Conservation (phyloP, 2,113 vertebrate genomes). For the Rhinoptilus africanus region DNA sequence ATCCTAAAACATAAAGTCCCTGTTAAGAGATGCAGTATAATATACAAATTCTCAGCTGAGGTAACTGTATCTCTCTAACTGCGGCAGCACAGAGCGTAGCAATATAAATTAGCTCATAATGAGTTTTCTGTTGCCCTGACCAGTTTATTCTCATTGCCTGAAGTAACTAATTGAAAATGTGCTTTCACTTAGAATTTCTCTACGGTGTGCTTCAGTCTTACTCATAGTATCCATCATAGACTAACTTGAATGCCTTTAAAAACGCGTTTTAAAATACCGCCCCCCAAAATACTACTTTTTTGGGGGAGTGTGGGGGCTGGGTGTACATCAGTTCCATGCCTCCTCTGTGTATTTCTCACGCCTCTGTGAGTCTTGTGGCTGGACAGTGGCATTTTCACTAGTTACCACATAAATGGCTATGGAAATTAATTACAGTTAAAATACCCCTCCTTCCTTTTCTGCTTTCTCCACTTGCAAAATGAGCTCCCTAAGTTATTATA, state of each 20-base stretch:
- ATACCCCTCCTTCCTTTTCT: not conserved
- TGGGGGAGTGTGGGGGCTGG: too few species aligned
- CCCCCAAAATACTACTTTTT: not conserved
- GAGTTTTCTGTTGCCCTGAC: not conserved
- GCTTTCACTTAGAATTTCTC: not conserved
- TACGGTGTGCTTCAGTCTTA: not conserved
- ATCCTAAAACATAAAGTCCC: not conserved
- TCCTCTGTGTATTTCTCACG: not conserved
- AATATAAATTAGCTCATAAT: conserved; percentile 28
- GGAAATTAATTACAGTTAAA: not conserved
- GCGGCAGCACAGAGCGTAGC: not conserved
- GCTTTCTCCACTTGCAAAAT: not conserved
- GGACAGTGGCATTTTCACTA: not conserved
- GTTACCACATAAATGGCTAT: not conserved
- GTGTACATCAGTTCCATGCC: not conserved
- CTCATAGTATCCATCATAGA: not conserved
- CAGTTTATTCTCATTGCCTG: not conserved
- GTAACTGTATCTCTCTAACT: not conserved
- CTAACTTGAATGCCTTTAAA: not conserved
- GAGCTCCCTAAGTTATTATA: not conserved
- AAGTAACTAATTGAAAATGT: conserved; percentile 18
- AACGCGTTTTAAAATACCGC: not conserved
- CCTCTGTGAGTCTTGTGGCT: not conserved
- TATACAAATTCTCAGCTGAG: not conserved
- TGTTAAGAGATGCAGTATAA: not conserved